Conservation (phyloP, 1,140 invertebrate genomes). For the Macrosteles quadrilineatus region DNA sequence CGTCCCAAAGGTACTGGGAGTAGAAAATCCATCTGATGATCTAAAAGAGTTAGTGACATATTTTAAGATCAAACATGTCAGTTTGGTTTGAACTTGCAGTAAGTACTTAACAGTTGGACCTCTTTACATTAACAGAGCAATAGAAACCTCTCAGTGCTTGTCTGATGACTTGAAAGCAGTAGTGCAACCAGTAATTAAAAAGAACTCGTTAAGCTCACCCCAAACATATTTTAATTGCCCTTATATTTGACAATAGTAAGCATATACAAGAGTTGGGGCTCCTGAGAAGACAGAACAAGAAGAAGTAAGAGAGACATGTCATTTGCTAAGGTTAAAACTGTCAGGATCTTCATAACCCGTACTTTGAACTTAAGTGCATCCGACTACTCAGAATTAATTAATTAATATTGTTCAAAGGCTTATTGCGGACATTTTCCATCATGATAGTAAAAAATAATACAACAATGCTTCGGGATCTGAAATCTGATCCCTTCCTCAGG, state of each 20-base stretch:
- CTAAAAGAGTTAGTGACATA: slow-evolving; percentile 38
- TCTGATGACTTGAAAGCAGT: slow-evolving; percentile 35
- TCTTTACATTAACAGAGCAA: slow-evolving; percentile 38
- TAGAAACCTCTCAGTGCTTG: slow-evolving; percentile 36
- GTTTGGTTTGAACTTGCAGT: slow-evolving; percentile 44
- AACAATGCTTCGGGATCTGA: too few relatives aligned
- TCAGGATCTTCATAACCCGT: slow-evolving; percentile 33
- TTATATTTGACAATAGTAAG: slow-evolving; percentile 41
- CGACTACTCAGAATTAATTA: slow-evolving; percentile 37
- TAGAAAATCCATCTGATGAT: slow-evolving; percentile 38
- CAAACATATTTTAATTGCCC: slow-evolving; percentile 48
- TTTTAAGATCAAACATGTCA: slow-evolving; percentile 47
- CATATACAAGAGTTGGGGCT: slow-evolving; percentile 42
- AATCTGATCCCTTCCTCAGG: too few relatives aligned
- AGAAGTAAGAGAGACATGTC: slow-evolving; percentile 32
- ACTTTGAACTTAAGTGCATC: slow-evolving; percentile 35
- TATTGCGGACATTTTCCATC: too few relatives aligned
- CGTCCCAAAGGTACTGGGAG: too few relatives aligned
- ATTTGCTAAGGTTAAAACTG: slow-evolving; percentile 18
- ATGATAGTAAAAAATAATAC: too few relatives aligned
- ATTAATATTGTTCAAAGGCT: too few relatives aligned
- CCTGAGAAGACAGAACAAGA: slow-evolving; percentile 39
- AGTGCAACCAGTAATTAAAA: slow-evolving; percentile 40
- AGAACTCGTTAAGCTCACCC: slow-evolving; percentile 44
- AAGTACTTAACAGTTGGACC: slow-evolving; percentile 42